A percentile compares a stretch with the other conserved stretches of the same genome.
These are phyloP conservation scores for Andrena haemorrhoa DNA, from an alignment of 2,888 invertebrate genomes.

Conservation along the genomic window DNA sequence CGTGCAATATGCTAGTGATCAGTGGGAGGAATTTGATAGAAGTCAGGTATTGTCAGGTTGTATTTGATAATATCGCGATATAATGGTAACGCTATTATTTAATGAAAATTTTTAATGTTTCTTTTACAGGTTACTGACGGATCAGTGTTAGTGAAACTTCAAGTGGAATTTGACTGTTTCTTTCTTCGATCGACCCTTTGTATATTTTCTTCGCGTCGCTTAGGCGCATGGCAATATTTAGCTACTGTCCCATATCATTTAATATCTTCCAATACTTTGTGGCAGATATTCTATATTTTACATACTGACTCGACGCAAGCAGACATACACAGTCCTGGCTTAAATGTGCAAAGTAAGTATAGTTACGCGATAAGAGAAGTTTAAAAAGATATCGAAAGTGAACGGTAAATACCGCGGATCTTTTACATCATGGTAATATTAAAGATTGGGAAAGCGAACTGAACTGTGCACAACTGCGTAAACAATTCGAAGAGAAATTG, in stretches of 20 bases:
- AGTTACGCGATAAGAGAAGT: neutral
- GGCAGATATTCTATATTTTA: constrained; percentile 89
- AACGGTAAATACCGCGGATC: neutral
- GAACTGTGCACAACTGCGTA: constrained; percentile 85
- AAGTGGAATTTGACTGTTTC: constrained; percentile 91
- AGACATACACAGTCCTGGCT: constrained; percentile 72
- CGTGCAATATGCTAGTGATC: constrained; percentile 91
- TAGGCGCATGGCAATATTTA: constrained; percentile 93
- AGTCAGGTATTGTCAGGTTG: constrained; percentile 70
- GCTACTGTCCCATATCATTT: constrained; percentile 90
- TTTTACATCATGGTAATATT: constrained; percentile 21
- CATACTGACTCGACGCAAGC: constrained; percentile 86
- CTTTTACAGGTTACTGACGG: constrained; percentile 82
- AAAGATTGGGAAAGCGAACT: constrained; percentile 84
- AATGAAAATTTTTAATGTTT: constrained; percentile 27
- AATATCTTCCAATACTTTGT: constrained; percentile 87
- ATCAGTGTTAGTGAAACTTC: constrained; percentile 87
- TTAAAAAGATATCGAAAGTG: constrained; percentile 4
- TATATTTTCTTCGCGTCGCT: constrained; percentile 89
- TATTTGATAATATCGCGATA: neutral
- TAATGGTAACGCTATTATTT: constrained; percentile 4
- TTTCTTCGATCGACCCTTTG: constrained; percentile 89
- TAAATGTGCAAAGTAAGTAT: constrained; percentile 60
- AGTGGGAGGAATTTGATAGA: constrained; percentile 87
- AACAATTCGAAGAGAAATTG: constrained; percentile 89